Base-by-base conservation (phyloP, 2,797 vertebrate species). In the Lithobates pipiens region DNA sequence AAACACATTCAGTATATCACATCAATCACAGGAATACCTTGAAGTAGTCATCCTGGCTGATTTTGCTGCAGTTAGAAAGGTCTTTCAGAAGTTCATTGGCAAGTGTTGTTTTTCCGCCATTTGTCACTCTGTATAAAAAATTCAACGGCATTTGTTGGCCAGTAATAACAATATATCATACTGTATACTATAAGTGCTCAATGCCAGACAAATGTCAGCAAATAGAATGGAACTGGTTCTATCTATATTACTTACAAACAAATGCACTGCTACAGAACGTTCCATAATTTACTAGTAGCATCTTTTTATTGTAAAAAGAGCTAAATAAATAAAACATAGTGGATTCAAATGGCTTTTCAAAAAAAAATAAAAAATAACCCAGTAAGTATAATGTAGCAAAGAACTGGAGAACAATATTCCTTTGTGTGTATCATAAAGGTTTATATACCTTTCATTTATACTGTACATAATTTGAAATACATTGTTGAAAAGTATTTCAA, bases 51-150 rank as follows among this genome's bases (percentile, higher is more conserved):
- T 99, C 98, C 89, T 99, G 98, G 87, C 93, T 95, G 84, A 98
- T 95, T 73, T 96, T 73, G 87, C 91, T 94, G 91, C 97, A 97
- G 90, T 96, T 96, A 63, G 94, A 94, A 85, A 98, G 92, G 73
- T 89, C 88, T 89, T 94, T 90, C 78, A 95, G 94, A 69, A 99
- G 94, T 85, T 91, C 94, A 87, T 80, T 89, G 72, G 97, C 93
- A 82, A 99, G 91, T 0, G 97, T 98, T 23, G 96, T 96, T 92
- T 99, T 99, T 3, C 98, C 98, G 23, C 97, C 97, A 88, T 98
- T 99, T 85, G 98, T 98, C 89, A 97, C 93, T 13, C 97, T 75
- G 23, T n/a, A 11, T 25, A 46, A 79, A 21, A 80, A 54, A 61
- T 2, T 0, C 1, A 61, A 23, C 18, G 2, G 21, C 18, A 61